A percentile compares a stretch with the other conserved stretches of the same genome.
Conservation (phyloP, 2,797 vertebrate species). For the Erithacus rubecula region DNA sequence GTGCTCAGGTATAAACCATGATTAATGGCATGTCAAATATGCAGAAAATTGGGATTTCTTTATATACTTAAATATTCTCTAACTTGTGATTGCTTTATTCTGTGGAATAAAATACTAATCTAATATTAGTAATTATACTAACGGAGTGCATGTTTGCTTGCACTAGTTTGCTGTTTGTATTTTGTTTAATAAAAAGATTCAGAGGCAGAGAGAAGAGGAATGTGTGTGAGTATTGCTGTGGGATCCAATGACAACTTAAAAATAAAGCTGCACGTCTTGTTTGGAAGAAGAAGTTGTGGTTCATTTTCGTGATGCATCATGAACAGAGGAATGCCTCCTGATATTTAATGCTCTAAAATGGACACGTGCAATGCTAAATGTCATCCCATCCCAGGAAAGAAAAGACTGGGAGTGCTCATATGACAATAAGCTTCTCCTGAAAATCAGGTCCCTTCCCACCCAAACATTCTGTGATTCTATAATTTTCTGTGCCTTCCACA, state of each 20-base stretch:
- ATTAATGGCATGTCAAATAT: neutral
- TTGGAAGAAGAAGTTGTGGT: neutral
- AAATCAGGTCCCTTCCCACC: neutral
- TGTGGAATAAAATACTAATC: neutral
- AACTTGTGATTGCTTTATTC: neutral
- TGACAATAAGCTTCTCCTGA: neutral
- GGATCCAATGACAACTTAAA: neutral
- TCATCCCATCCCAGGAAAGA: neutral
- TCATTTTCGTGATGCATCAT: neutral
- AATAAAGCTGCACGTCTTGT: neutral
- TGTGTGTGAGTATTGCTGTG: neutral
- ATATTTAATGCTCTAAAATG: neutral
- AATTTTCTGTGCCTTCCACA: neutral
- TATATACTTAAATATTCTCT: neutral
- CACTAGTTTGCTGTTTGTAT: neutral
- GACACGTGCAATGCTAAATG: neutral
- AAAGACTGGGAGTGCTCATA: neutral
- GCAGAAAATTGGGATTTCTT: neutral
- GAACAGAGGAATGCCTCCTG: neutral
- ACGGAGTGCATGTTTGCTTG: neutral
- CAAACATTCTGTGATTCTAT: neutral
- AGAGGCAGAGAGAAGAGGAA: neutral
- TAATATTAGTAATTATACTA: neutral
- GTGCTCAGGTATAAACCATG: neutral
- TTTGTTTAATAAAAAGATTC: neutral